phyloP scores from a whole-genome alignment of 2,113 vertebrate species.

The Procavia capensis region DNA sequence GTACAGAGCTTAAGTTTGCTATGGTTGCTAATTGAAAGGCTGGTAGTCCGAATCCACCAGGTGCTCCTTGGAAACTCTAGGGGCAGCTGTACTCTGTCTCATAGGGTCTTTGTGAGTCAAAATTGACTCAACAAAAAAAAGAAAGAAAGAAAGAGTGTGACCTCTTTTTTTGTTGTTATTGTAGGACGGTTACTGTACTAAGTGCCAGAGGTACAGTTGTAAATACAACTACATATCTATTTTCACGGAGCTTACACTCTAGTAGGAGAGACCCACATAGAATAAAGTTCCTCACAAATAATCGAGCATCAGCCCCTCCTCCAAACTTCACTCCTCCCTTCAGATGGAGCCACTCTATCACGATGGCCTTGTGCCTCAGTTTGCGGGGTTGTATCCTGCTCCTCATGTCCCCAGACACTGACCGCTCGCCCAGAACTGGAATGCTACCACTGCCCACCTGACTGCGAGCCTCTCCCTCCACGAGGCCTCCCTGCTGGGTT shows the following conservation, averaged over 20 bases:
- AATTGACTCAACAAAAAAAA: too few species aligned
- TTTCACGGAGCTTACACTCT: background rate
- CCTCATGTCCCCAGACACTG: background rate
- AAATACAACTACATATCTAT: background rate
- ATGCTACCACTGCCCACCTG: background rate
- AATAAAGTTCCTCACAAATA: background rate
- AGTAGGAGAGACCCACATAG: background rate
- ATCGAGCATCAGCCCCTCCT: background rate
- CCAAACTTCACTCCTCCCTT: background rate
- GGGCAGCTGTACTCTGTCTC: too few species aligned
- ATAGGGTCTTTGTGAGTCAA: too few species aligned
- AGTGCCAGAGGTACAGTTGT: background rate
- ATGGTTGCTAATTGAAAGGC: too few species aligned
- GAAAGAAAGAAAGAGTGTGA: too few species aligned
- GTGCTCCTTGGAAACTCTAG: too few species aligned
- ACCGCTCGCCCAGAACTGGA: background rate
- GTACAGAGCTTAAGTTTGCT: too few species aligned
- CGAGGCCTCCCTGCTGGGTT: background rate
- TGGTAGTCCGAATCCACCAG: too few species aligned
- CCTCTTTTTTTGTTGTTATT: too few species aligned
- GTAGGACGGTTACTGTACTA: background rate
- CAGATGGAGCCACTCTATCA: background rate
- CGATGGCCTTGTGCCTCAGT: background rate
- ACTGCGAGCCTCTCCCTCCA: background rate
- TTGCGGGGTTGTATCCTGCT: background rate